Base-by-base conservation (phyloP, 2,113 vertebrate genomes). In the Chaenocephalus aceratus region DNA sequence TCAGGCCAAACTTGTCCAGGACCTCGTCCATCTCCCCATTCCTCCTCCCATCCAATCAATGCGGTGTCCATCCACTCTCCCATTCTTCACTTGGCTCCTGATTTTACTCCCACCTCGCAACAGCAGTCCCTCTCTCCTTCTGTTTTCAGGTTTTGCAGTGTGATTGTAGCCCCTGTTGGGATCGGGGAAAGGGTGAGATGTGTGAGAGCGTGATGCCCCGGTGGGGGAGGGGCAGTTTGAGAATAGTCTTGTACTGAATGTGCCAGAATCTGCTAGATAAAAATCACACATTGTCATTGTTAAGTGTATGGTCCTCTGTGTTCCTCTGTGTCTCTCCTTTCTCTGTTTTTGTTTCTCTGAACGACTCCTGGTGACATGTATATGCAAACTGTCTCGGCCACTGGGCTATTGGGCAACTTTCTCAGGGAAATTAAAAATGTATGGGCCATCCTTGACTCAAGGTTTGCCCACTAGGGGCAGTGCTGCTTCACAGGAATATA, bases 381-480 rank as follows among this genome's bases (percentile, higher is more conserved):
- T 69, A 67, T 73, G 18, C 69, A 75, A 63, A 69, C 41, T 69
- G 56, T 69, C 15, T 72, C 7, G n/a, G 30, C 54, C 82, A 45
- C 26, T 45, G n/a, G 51, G 8, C n/a, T 56, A 68, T 45, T 45
- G 10, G 16, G 48, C 53, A 21, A 16, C 70, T 72, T 45, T 82
- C 21, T 36, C 9, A 26, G 41, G 51, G 16, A 63, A 71, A 60
- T 60, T 5, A 65, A 64, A 62, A 68, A 4, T 56, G 76, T 44
- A 26, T 30, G 51, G 11, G 12, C 8, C 26, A n/a, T 21, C 14
- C 34, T 44, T 44, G 52, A 60, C 62, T 60, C 63, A 21, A 1
- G 15, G 54, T 81, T 77, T 62, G 61, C 65, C 86, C 88, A 91
- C 90, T 85, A 85, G 92, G 85, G 90, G 91, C 89, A 91, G 83